These are phyloP conservation scores for Hiodon tergisus DNA, from an alignment of 2,113 vertebrate species.

Conservation along the genomic window DNA sequence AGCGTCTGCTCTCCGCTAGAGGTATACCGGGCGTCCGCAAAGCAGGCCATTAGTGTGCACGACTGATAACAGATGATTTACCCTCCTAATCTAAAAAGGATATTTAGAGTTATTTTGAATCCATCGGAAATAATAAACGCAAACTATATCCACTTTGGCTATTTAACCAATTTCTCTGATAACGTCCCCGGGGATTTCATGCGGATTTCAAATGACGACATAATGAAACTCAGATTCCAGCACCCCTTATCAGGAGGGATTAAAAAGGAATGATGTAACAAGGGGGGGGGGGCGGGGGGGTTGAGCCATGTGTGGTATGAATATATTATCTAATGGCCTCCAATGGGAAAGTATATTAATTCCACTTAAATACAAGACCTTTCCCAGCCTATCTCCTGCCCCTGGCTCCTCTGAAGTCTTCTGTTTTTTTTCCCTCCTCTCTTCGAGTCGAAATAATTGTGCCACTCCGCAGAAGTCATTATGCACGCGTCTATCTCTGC, in stretches of 20 bases:
- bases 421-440: constrained; percentile 22
- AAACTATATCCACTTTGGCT: constrained; percentile 63
- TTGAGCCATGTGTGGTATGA: constrained; percentile 68
- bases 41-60: constrained; percentile 58
- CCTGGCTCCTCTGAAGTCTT: constrained; percentile 53
- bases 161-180: constrained; percentile 65
- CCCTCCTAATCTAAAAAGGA: constrained; percentile 44
- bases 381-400: constrained; percentile 63
- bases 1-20: constrained; percentile 27
- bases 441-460: constrained; percentile 53
- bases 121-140: constrained; percentile 63
- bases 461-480: constrained; percentile 54
- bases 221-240: constrained; percentile 60
- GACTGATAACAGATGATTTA: constrained; percentile 52
- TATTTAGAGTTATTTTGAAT: constrained; percentile 64
- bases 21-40: constrained; percentile 51
- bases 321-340: constrained; percentile 69
- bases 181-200: constrained; percentile 56
- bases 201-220: constrained; percentile 62
- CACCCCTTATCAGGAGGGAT: constrained; percentile 62
- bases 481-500: constrained; percentile 53
- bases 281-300: constrained; percentile 52
- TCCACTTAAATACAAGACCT: constrained; percentile 61
- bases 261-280: constrained; percentile 64
- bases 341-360: constrained; percentile 62